A percentile compares a stretch with the other conserved stretches of the same genome.
Conservation (phyloP, 2,113 vertebrate species). For the zebrafish (Danio rerio) region GRCz12tu NC_133199.1:25640001-25640500, state of each 20-base stretch:
- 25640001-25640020: slow-evolving; percentile 98
- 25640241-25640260: slow-evolving; percentile 96
- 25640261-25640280: slow-evolving; percentile 96
- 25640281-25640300: slow-evolving; percentile 91
- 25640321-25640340: slow-evolving; percentile 54
- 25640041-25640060: slow-evolving; percentile 95
- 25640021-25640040: slow-evolving; percentile 94
- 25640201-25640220: slow-evolving; percentile 94
- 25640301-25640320: slow-evolving; percentile 96
- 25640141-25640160: neutral
- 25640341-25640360: slow-evolving; percentile 29
- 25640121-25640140: slow-evolving; percentile 44
- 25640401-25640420: slow-evolving; percentile 96
- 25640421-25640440: slow-evolving; percentile 96
- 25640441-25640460: slow-evolving; percentile 91
- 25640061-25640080: slow-evolving; percentile 97
- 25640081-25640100: slow-evolving; percentile 99
- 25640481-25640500: neutral
- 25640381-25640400: slow-evolving; percentile 84
- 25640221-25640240: slow-evolving; percentile 94
- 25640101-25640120: slow-evolving; percentile 87
- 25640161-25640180: neutral
- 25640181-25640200: slow-evolving; percentile 82
- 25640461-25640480: slow-evolving; percentile 70
- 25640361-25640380: slow-evolving; percentile 5